Evolutionary conservation across 2,113 vertebrate species (phyloP).

Genomic region (Zosterops lateralis): DNA sequence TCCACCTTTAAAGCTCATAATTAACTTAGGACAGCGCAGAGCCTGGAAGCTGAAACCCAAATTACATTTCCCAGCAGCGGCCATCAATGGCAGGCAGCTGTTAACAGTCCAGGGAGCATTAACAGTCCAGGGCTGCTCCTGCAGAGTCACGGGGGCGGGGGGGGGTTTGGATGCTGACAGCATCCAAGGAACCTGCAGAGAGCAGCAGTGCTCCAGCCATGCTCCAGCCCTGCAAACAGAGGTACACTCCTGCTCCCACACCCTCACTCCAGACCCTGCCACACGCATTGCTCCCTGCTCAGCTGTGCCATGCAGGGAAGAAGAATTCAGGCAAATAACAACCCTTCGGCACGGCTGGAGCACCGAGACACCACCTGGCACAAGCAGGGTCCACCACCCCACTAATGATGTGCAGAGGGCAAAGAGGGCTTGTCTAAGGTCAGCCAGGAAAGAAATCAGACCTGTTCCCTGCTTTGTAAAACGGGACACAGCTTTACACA

Average conservation of each 20-base stretch:
- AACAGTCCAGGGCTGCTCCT: not conserved
- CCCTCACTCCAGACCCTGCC: not conserved
- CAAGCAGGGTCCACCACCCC: not conserved
- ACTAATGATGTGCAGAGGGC: not conserved
- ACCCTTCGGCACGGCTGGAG: not conserved
- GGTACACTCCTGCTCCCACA: not conserved
- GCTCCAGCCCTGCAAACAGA: not conserved
- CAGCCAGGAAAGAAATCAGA: not conserved
- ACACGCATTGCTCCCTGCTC: not conserved
- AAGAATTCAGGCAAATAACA: not conserved
- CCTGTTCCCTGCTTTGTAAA: not conserved
- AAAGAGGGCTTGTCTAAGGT: not conserved
- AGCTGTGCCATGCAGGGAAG: not conserved
- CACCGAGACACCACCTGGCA: not conserved
- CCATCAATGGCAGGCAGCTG: not conserved
- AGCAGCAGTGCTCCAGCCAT: slow-evolving; percentile 27
- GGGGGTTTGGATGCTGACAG: not conserved
- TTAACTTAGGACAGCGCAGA: slow-evolving; percentile 24
- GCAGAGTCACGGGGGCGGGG: too few species aligned
- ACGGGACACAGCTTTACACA: not conserved
- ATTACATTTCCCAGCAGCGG: slow-evolving; percentile 16
- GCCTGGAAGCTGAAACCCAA: not conserved
- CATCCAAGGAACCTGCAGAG: not conserved
- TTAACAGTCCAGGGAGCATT: not conserved
- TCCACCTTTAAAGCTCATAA: not conserved